These are phyloP conservation scores for Petrolisthes manimaculis DNA, from an alignment of 2,888 invertebrate species.

Conservation along the genomic window DNA sequence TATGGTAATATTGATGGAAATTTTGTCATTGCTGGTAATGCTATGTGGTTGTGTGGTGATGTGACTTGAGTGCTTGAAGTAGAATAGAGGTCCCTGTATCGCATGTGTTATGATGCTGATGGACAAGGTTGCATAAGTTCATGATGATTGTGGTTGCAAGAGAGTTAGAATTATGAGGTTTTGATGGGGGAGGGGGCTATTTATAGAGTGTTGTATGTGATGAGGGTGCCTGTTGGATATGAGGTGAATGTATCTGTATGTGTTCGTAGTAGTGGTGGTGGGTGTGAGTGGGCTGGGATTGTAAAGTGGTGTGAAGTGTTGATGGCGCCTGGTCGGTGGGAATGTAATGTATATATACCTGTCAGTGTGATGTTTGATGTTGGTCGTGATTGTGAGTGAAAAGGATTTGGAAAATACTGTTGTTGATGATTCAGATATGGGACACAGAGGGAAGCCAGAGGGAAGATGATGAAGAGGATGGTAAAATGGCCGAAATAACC, in stretches of 20 bases:
- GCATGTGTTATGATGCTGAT: too few species aligned
- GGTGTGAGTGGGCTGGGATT: not conserved
- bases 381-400: not conserved
- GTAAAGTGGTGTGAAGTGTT: not conserved
- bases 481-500: too few species aligned
- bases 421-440: too few species aligned
- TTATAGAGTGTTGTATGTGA: too few species aligned
- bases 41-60: not conserved
- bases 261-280: not conserved
- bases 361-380: not conserved
- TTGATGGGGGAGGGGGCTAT: too few species aligned
- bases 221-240: not conserved
- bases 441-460: too few species aligned
- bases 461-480: too few species aligned
- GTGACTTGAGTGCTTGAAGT: not conserved
- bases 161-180: too few species aligned
- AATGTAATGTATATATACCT: not conserved
- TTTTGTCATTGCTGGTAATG: not conserved
- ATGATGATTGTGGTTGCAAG: too few species aligned
- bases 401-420: too few species aligned
- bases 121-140: too few species aligned
- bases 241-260: not conserved
- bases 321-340: not conserved
- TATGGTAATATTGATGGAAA: not conserved
- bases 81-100: too few species aligned